Conservation (phyloP, 2,797 vertebrate species). For the Helicolenus hilgendorfi region DNA sequence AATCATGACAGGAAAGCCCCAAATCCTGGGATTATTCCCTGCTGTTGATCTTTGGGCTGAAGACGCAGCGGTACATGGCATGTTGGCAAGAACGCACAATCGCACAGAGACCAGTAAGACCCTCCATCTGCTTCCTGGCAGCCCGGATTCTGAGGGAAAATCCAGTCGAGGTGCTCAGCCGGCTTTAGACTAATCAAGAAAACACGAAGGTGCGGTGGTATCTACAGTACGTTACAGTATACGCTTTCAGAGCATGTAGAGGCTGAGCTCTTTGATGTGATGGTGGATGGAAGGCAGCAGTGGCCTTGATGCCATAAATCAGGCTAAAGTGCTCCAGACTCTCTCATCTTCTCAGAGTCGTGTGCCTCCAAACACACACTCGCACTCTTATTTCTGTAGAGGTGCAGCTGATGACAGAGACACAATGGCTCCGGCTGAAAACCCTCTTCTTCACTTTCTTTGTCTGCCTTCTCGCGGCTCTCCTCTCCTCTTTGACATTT, state of each 20-base stretch:
- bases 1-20: conserved; percentile 14
- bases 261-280: conserved; percentile 11
- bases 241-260: background rate
- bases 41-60: conserved; percentile 49
- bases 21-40: conserved; percentile 43
- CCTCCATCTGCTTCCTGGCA: conserved; percentile 47
- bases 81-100: conserved; percentile 17
- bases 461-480: background rate
- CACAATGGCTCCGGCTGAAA: conserved; percentile 10
- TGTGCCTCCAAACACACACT: background rate
- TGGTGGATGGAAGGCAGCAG: background rate
- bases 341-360: background rate
- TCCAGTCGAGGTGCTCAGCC: conserved; percentile 19
- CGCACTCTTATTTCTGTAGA: background rate
- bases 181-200: conserved; percentile 3
- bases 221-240: background rate
- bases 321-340: conserved; percentile 8
- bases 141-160: conserved; percentile 19
- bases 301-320: conserved; percentile 12
- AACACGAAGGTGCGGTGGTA: background rate
- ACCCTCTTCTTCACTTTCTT: conserved; percentile 3
- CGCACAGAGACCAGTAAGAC: conserved; percentile 29
- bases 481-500: conserved; percentile 26
- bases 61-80: background rate
- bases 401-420: conserved; percentile 8